Evolutionary conservation across 2,888 invertebrate species (phyloP).

Genomic region (Epinotia bilunana): DNA sequence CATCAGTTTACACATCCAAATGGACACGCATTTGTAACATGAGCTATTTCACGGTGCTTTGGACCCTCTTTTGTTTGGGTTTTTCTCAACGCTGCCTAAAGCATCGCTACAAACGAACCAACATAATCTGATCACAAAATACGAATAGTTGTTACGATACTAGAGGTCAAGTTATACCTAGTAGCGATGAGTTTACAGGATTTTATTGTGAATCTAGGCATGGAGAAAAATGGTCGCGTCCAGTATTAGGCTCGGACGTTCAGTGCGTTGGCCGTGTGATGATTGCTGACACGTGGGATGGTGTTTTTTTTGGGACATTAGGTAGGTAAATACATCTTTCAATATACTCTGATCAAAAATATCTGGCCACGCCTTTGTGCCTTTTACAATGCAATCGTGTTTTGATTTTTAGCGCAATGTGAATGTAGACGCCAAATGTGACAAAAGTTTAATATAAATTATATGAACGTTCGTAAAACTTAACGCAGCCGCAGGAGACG

Average conservation of each 20-base stretch:
- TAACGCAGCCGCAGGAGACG: too few relatives aligned
- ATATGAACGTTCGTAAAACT: too few relatives aligned
- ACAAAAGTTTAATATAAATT: too few relatives aligned
- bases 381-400: too few relatives aligned
- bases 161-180: neutral
- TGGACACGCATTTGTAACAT: conserved; percentile 30
- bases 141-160: neutral
- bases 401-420: too few relatives aligned
- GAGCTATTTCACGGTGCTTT: conserved; percentile 22
- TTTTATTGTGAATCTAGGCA: neutral
- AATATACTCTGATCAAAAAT: neutral
- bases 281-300: conserved; percentile 58
- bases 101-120: neutral
- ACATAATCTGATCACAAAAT: neutral
- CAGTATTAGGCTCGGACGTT: conserved; percentile 54
- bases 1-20: conserved; percentile 13
- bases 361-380: neutral
- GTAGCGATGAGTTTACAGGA: neutral
- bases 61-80: neutral
- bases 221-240: conserved; percentile 8
- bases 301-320: conserved; percentile 31
- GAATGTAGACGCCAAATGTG: too few relatives aligned
- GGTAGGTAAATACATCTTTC: neutral
- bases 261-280: conserved; percentile 51
- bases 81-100: neutral